phyloP scores from a whole-genome alignment of 1,140 invertebrate species.

The Leptopilina clavipes region DNA sequence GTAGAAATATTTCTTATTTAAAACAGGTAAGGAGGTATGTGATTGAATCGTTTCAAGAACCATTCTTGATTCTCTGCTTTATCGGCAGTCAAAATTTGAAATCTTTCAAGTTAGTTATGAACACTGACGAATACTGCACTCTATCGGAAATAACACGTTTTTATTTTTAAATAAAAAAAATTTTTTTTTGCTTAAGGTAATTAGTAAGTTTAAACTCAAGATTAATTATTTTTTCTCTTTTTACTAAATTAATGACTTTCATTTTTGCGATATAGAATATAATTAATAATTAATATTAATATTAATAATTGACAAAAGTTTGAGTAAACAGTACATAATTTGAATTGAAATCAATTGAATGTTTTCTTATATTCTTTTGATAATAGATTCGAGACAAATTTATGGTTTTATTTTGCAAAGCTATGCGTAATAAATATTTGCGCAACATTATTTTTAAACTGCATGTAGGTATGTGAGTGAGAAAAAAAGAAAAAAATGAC shows the following conservation, averaged over 20 bases:
- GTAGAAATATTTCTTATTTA: neutral
- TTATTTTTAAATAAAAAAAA: no score
- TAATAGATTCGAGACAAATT: neutral
- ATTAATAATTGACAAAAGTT: no score
- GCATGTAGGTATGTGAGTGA: neutral
- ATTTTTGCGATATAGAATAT: no score
- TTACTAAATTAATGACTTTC: no score
- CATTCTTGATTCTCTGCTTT: neutral
- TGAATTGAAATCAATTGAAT: no score
- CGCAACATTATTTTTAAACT: neutral
- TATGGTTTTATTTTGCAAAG: neutral
- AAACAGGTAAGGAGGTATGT: neutral
- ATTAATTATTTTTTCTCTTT: no score
- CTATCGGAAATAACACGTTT: no score
- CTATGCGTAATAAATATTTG: neutral
- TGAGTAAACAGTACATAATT: no score
- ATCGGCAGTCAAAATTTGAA: neutral
- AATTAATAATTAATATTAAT: no score
- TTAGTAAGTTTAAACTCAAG: no score
- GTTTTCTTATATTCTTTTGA: neutral
- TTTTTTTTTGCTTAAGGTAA: no score
- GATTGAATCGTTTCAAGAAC: neutral
- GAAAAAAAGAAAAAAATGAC: conserved; percentile 12
- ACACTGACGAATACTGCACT: no score
- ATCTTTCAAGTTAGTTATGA: neutral